Conservation (phyloP, 2,888 invertebrate species). For the Oxytorus armatus region DNA sequence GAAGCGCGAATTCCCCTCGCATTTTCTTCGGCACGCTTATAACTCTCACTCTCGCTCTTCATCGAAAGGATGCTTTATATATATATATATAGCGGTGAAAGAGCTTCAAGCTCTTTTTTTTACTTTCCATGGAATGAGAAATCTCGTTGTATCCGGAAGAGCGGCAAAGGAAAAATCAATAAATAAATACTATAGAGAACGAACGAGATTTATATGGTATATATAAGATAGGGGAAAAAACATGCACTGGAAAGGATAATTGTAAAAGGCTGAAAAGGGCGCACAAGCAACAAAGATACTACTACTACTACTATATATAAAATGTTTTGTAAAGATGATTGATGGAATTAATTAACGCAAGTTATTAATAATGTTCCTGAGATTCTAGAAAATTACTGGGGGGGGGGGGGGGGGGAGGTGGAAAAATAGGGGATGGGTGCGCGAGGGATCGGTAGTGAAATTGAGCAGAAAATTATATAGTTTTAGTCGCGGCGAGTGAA, state of each 20-base stretch:
- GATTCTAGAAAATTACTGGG: constrained; percentile 1
- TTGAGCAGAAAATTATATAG: constrained; percentile 62
- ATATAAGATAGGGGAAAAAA: no score
- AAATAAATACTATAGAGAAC: constrained; percentile 5
- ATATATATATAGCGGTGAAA: no score
- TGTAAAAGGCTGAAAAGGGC: no score
- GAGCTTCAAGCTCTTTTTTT: no score
- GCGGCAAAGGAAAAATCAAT: no score
- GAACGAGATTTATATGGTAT: constrained; percentile 31
- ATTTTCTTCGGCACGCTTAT: constrained; percentile 38
- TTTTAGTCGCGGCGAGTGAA: constrained; percentile 34
- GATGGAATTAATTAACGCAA: constrained; percentile 54
- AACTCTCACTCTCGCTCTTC: constrained; percentile 7
- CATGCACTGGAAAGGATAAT: no score
- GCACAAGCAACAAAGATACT: no score
- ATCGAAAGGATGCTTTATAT: not conserved
- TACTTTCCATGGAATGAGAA: no score
- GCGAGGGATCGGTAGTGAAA: constrained; percentile 47
- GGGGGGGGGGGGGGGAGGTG: constrained; percentile 12
- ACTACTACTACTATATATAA: constrained; percentile 1
- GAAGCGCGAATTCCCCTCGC: constrained; percentile 12
- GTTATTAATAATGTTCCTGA: constrained; percentile 41
- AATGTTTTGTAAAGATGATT: constrained; percentile 31
- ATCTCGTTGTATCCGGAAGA: no score
- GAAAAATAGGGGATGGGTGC: constrained; percentile 1